Evolutionary conservation across 1,140 invertebrate species (phyloP).

Genomic region (Papilio helenus): DNA sequence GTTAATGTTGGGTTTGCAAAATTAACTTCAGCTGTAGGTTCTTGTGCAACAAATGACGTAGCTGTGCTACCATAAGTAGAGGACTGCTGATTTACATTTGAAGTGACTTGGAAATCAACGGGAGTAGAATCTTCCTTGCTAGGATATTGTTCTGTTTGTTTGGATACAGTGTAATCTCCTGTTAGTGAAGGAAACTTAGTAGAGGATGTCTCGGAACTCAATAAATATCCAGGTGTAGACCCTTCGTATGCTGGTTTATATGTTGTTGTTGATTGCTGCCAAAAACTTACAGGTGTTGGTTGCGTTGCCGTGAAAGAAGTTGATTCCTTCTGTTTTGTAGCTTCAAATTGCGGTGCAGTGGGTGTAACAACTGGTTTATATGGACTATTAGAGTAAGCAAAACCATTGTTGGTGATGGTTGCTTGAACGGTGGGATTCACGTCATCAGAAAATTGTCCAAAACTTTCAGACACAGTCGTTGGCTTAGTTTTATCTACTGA

Average conservation of each 20-base stretch:
- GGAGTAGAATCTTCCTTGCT: not conserved
- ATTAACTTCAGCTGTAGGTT: not conserved
- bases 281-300: not conserved
- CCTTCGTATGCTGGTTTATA: not conserved
- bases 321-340: not conserved
- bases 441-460: not conserved
- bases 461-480: not conserved
- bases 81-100: not conserved
- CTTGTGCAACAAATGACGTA: not conserved
- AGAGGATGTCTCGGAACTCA: not conserved
- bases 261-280: slow-evolving; percentile 14
- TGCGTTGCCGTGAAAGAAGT: not conserved
- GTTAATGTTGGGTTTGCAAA: not conserved
- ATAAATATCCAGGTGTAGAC: not conserved
- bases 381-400: not conserved
- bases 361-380: slow-evolving; percentile 8
- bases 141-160: slow-evolving; percentile 10
- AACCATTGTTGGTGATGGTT: not conserved
- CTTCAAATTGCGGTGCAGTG: not conserved
- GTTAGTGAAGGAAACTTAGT: slow-evolving; percentile 13
- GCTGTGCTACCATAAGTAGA: not conserved
- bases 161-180: not conserved
- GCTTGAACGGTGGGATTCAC: not conserved
- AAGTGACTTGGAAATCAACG: not conserved
- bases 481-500: slow-evolving; percentile 15